Evolutionary conservation across 2,113 vertebrate species (phyloP).

Genomic region (Coregonus clupeaformis): DNA sequence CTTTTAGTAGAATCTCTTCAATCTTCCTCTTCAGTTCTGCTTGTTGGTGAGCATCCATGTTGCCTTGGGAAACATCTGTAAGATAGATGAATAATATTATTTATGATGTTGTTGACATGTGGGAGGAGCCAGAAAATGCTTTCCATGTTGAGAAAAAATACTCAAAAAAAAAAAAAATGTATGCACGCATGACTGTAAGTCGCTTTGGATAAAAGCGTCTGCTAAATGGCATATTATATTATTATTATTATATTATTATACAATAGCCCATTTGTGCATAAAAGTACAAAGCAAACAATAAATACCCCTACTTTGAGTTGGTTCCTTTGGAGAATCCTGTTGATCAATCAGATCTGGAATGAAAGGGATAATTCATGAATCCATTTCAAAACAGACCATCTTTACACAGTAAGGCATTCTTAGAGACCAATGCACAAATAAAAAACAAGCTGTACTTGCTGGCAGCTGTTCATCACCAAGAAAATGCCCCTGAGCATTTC

Average conservation of each 20-base stretch:
- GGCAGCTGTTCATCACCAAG: too few species aligned
- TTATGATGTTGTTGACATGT: neutral
- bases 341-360: constrained; percentile 54
- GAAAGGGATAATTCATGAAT: neutral
- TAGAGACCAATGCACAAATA: neutral
- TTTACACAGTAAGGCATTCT: too few species aligned
- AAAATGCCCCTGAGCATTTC: too few species aligned
- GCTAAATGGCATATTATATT: too few species aligned
- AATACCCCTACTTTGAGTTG: constrained; percentile 47
- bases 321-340: constrained; percentile 28
- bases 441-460: neutral
- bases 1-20: constrained; percentile 37
- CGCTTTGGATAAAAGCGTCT: too few species aligned
- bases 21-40: constrained; percentile 48
- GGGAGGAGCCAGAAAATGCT: too few species aligned
- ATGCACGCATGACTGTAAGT: too few species aligned
- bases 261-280: too few species aligned
- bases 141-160: too few species aligned
- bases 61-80: constrained; percentile 34
- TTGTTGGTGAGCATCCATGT: constrained; percentile 14
- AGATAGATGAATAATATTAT: constrained; percentile 22
- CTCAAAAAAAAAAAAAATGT: too few species aligned
- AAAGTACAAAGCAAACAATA: neutral
- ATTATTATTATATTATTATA: too few species aligned
- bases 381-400: neutral